These are phyloP conservation scores for Apodemus agrarius DNA, from an alignment of 2,797 vertebrate genomes.

Conservation along the genomic window DNA sequence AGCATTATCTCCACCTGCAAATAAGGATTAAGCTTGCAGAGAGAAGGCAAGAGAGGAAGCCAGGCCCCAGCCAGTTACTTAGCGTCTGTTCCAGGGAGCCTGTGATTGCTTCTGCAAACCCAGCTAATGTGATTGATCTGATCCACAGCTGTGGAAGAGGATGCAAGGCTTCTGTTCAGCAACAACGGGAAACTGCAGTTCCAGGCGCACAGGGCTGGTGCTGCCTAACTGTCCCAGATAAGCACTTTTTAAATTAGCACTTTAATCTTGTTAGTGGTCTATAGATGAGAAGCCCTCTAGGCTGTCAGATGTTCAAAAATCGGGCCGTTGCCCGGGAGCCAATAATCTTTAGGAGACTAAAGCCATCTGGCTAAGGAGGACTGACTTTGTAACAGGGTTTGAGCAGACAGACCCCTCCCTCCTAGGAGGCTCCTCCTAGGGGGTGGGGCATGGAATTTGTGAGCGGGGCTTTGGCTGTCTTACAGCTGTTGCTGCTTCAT, in stretches of 20 bases:
- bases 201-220: not conserved
- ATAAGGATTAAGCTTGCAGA: slow-evolving; percentile 34
- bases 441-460: not conserved
- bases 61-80: not conserved
- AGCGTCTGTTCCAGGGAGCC: not conserved
- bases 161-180: slow-evolving; percentile 47
- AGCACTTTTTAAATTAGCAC: slow-evolving; percentile 72
- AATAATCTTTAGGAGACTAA: not conserved
- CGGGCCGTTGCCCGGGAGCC: slow-evolving; percentile 17
- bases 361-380: slow-evolving; percentile 8
- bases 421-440: not conserved
- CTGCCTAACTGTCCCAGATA: slow-evolving; percentile 40
- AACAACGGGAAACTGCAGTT: not conserved
- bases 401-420: not conserved
- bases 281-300: slow-evolving; percentile 62
- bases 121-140: slow-evolving; percentile 66
- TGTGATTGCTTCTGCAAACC: not conserved
- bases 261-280: slow-evolving; percentile 69
- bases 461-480: not conserved
- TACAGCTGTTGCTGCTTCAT: not conserved
- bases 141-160: slow-evolving; percentile 27
- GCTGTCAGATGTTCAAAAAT: slow-evolving; percentile 63
- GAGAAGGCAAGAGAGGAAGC: not conserved
- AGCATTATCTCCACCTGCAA: slow-evolving; percentile 18
- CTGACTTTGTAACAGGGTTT: not conserved